phyloP scores from a whole-genome alignment of 2,888 invertebrate genomes.

The Rhamphomyia laevipes region DNA sequence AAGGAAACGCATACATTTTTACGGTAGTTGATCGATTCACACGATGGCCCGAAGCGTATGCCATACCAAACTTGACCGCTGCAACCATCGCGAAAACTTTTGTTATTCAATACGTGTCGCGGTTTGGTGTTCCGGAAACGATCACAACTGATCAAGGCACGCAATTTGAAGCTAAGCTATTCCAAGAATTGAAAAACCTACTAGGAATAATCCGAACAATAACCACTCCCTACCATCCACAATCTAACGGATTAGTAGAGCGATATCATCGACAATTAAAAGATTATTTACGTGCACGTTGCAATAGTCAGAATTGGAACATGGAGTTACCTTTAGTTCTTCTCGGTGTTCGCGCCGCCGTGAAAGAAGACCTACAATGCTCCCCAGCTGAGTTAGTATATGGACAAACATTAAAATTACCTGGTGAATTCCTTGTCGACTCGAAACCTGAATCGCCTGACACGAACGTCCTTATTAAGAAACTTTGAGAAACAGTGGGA shows the following conservation, averaged over 20 bases:
- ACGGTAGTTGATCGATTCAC: slow-evolving; percentile 11
- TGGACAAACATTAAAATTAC: slow-evolving; percentile 6
- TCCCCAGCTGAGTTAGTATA: slow-evolving; percentile 6
- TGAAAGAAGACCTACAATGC: not conserved
- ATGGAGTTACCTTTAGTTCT: not conserved
- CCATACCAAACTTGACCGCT: slow-evolving; percentile 10
- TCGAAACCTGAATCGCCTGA: too few species aligned
- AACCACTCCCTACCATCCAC: slow-evolving; percentile 10
- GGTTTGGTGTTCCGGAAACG: slow-evolving; percentile 8
- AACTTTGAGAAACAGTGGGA: slow-evolving; percentile 1
- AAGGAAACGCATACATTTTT: slow-evolving; percentile 8
- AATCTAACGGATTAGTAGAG: slow-evolving; percentile 9
- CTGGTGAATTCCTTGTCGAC: not conserved
- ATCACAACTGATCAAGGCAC: slow-evolving; percentile 10
- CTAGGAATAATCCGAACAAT: slow-evolving; percentile 5
- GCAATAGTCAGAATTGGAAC: not conserved
- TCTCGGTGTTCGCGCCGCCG: not conserved
- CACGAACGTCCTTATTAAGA: not conserved
- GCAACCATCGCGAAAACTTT: slow-evolving; percentile 9
- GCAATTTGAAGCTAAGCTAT: slow-evolving; percentile 11
- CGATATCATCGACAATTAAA: slow-evolving; percentile 10
- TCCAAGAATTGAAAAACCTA: slow-evolving; percentile 4
- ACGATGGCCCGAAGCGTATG: slow-evolving; percentile 12
- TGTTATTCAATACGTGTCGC: slow-evolving; percentile 9
- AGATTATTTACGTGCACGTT: not conserved